Percentiles rank a stretch among this genome's conserved stretches.
These are phyloP conservation scores for Thaleichthys pacificus DNA, from an alignment of 2,797 vertebrate genomes.

Conservation along the genomic window DNA sequence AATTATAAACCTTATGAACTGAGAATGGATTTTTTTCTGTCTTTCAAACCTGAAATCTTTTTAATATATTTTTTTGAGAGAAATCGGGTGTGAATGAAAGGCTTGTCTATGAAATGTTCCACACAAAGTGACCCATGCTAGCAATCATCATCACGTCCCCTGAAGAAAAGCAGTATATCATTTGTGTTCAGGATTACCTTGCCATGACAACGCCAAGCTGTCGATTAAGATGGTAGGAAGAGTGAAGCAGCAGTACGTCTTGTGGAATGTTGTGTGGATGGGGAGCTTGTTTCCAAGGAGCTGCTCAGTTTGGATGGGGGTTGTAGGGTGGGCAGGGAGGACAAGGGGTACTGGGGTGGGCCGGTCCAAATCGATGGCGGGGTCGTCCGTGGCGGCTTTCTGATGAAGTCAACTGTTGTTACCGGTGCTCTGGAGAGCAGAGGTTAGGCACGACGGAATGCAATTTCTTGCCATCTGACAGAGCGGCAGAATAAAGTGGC, in stretches of 20 bases:
- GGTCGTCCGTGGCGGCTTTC: slow-evolving; percentile 57
- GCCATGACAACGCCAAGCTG: slow-evolving; percentile 20
- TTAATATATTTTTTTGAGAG: neutral
- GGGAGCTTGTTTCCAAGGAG: slow-evolving; percentile 1
- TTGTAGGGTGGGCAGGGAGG: neutral
- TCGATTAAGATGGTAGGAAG: slow-evolving; percentile 52
- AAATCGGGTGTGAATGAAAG: neutral
- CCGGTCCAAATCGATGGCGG: slow-evolving; percentile 36
- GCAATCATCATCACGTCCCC: neutral
- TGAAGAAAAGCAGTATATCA: neutral
- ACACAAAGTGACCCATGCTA: neutral
- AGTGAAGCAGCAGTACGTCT: slow-evolving; percentile 60
- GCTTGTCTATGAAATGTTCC: neutral
- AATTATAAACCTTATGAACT: slow-evolving; percentile 79
- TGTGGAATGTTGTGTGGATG: slow-evolving; percentile 65
- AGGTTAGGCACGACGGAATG: slow-evolving; percentile 84
- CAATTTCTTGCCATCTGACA: slow-evolving; percentile 94
- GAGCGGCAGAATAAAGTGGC: slow-evolving; percentile 87
- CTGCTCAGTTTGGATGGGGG: neutral
- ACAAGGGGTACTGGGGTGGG: neutral
- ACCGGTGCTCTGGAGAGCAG: slow-evolving; percentile 82
- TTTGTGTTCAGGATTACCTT: neutral
- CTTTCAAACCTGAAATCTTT: slow-evolving; percentile 30
- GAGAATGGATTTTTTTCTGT: slow-evolving; percentile 73
- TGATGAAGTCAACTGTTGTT: slow-evolving; percentile 87